These are phyloP conservation scores for Diarsia dahlii DNA, from an alignment of 2,888 invertebrate genomes.

Conservation along the genomic window DNA sequence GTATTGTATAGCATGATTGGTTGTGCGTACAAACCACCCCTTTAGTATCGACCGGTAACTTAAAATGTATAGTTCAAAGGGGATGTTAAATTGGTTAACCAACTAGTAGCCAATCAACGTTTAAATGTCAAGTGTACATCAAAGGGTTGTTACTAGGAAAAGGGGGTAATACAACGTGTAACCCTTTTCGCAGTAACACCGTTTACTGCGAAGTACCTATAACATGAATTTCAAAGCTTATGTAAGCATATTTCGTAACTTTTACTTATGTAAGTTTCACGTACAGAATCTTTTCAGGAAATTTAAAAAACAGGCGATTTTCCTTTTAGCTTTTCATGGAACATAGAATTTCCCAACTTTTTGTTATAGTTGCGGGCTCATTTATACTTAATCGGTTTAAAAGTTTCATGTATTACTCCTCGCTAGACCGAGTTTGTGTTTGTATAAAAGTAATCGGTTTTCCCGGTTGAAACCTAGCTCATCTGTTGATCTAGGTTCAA, in stretches of 20 bases:
- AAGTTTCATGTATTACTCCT: not conserved
- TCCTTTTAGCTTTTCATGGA: not conserved
- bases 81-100: constrained; percentile 15
- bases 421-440: not conserved
- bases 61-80: constrained; percentile 18
- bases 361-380: not conserved
- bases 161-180: not conserved
- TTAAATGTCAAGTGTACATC: constrained; percentile 28
- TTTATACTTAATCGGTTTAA: not conserved
- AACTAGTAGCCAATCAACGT: constrained; percentile 26
- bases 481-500: not conserved
- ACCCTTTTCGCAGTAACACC: too few species aligned
- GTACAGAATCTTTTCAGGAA: too few species aligned
- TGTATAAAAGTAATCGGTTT: not conserved
- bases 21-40: not conserved
- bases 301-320: not conserved
- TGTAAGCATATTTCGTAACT: not conserved
- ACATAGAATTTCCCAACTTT: not conserved
- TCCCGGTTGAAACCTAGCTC: not conserved
- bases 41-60: constrained; percentile 2
- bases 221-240: not conserved
- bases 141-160: constrained; percentile 4
- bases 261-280: not conserved
- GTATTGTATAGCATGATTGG: too few species aligned
- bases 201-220: not conserved